These are phyloP conservation scores for Mormyrus hasselquistii DNA, from an alignment of 2,797 vertebrate species.

Conservation along the genomic window DNA sequence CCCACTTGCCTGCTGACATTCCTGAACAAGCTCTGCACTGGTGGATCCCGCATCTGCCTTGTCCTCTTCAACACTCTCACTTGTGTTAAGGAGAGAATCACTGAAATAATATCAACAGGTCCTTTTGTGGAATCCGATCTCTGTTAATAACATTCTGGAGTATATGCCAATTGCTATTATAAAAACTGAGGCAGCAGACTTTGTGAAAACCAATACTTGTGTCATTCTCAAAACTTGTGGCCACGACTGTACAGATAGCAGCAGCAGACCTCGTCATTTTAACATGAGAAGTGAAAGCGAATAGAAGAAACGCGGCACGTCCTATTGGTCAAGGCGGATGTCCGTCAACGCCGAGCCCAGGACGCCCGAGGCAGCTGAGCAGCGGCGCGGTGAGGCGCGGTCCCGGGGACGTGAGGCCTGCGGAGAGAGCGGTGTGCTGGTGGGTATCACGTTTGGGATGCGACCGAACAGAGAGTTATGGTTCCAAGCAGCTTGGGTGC, in stretches of 20 bases:
- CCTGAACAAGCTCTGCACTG: no score
- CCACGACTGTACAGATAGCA: background rate
- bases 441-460: slow-evolving; percentile 1
- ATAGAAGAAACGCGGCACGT: background rate
- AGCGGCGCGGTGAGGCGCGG: background rate
- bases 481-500: background rate
- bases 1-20: no score
- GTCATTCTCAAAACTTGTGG: background rate
- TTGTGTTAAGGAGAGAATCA: no score
- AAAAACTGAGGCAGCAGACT: background rate
- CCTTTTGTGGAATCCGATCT: background rate
- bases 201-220: background rate
- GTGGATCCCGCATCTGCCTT: no score
- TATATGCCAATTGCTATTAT: background rate
- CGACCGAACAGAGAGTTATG: background rate
- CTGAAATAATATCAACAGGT: no score
- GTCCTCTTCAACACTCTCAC: no score
- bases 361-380: slow-evolving; percentile 9
- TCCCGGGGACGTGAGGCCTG: background rate
- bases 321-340: slow-evolving; percentile 21
- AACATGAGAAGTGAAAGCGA: background rate
- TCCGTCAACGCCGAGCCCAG: slow-evolving; percentile 17
- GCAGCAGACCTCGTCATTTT: background rate
- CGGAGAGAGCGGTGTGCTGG: background rate
- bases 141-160: background rate